Percentiles rank a stretch among this genome's conserved stretches.
Evolutionary conservation across 92 coral and sea anemone genomes (phyloP).

Genomic region (Metridium senile): DNA sequence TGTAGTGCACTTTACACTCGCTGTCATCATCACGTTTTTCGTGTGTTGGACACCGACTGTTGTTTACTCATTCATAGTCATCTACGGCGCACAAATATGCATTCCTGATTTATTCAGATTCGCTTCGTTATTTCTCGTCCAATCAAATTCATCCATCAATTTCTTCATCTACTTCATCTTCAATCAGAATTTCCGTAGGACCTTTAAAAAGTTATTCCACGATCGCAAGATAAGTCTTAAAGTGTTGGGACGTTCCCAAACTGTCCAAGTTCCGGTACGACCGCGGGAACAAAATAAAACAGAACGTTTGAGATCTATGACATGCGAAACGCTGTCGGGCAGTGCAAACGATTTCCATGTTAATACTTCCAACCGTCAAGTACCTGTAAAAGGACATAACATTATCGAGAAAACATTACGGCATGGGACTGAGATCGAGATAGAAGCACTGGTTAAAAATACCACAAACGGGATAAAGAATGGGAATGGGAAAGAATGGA

Average conservation of each 20-base stretch:
- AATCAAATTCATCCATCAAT: conserved; percentile 53
- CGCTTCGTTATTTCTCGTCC: conserved; percentile 58
- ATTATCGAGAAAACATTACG: background rate
- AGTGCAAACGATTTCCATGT: background rate
- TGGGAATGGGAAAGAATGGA: background rate
- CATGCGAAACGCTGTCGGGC: conserved; percentile 13
- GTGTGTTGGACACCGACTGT: conserved; percentile 68
- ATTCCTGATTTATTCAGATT: conserved; percentile 59
- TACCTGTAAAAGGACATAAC: background rate
- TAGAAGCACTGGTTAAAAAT: background rate
- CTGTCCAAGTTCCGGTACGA: conserved; percentile 4
- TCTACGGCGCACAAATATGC: conserved; percentile 33
- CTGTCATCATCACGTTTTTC: conserved; percentile 62
- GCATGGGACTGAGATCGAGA: no score
- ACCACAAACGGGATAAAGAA: background rate
- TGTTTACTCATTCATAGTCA: conserved; percentile 38
- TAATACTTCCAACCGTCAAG: background rate
- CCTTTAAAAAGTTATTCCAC: conserved; percentile 22
- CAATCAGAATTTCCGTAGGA: conserved; percentile 54
- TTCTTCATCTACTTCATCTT: conserved; percentile 63
- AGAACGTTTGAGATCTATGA: background rate
- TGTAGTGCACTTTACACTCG: conserved; percentile 52
- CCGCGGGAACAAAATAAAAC: background rate
- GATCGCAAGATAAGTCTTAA: conserved; percentile 16
- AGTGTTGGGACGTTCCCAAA: conserved; percentile 6